Evolutionary conservation across 2,888 invertebrate genomes (phyloP).

Genomic region (Clistopyga incitator): DNA sequence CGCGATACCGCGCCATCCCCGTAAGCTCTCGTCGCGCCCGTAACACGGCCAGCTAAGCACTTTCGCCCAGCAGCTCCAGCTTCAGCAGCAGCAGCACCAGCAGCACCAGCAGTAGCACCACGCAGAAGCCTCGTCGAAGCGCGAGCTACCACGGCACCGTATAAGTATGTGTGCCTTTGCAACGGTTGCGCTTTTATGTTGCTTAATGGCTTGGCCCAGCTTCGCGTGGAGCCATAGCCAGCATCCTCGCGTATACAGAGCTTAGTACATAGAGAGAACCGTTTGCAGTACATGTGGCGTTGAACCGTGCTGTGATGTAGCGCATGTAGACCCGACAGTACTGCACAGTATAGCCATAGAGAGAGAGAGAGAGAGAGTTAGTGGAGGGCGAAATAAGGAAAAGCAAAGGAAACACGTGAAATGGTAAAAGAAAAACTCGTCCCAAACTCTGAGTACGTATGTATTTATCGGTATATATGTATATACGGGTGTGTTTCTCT

Average conservation of each 20-base stretch:
- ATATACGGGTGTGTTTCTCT: background rate
- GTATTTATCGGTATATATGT: background rate
- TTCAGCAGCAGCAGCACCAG: conserved; percentile 11
- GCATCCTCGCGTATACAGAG: conserved; percentile 24
- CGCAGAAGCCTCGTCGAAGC: conserved; percentile 29
- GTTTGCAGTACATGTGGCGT: conserved; percentile 20
- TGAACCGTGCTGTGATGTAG: conserved; percentile 29
- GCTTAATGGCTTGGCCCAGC: conserved; percentile 71
- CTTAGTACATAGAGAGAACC: conserved; percentile 11
- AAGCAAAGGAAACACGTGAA: conserved; percentile 22
- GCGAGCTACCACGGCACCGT: conserved; percentile 54
- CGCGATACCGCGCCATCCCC: conserved; percentile 28
- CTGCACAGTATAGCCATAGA: conserved; percentile 3
- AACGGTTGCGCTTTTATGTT: conserved; percentile 73
- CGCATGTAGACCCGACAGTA: conserved; percentile 25
- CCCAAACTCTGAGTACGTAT: conserved; percentile 12
- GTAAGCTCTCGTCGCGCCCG: conserved; percentile 57
- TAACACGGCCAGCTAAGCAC: conserved; percentile 65
- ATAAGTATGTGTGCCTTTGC: conserved; percentile 69
- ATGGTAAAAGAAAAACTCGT: conserved; percentile 26
- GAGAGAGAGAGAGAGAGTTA: conserved; percentile 21
- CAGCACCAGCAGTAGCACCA: conserved; percentile 1
- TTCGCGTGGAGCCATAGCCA: conserved; percentile 43
- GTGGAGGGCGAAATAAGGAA: conserved; percentile 31
- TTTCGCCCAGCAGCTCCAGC: conserved; percentile 55